phyloP scores from a whole-genome alignment of 2,888 invertebrate species.

The Agrochola macilenta region DNA sequence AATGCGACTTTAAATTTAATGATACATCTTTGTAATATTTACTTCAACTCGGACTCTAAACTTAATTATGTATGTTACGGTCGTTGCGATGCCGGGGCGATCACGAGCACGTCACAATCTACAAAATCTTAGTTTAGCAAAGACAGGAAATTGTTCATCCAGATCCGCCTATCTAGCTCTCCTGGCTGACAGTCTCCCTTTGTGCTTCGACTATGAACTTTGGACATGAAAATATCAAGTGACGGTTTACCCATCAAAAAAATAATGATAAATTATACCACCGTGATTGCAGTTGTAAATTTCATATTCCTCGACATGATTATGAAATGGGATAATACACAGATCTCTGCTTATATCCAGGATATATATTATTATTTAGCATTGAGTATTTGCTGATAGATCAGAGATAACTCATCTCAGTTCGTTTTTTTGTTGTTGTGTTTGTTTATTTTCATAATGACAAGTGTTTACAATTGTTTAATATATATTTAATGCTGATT shows the following conservation, averaged over 20 bases:
- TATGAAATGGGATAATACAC: neutral
- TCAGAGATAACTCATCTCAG: conserved; percentile 8
- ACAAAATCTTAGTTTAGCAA: conserved; percentile 1
- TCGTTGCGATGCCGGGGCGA: conserved; percentile 42
- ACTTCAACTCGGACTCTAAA: conserved; percentile 36
- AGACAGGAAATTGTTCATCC: conserved; percentile 37
- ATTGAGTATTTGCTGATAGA: conserved; percentile 13
- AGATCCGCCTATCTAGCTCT: conserved; percentile 53
- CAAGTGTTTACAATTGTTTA: conserved; percentile 17
- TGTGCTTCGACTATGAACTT: conserved; percentile 27
- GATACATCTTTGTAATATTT: conserved; percentile 15
- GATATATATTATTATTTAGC: conserved; percentile 12
- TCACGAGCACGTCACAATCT: conserved; percentile 18
- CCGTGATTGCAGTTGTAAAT: conserved; percentile 32
- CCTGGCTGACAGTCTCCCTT: conserved; percentile 31
- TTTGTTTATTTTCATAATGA: conserved; percentile 1
- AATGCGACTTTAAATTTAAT: conserved; percentile 42
- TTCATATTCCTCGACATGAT: neutral
- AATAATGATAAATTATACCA: neutral
- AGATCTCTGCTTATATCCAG: conserved; percentile 1
- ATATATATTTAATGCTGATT: neutral
- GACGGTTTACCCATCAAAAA: neutral
- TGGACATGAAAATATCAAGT: conserved; percentile 10
- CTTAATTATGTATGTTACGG: conserved; percentile 64
- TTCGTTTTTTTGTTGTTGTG: conserved; percentile 9